A percentile compares a stretch with the other conserved stretches of the same genome.
These are phyloP conservation scores for Rafetus swinhoei DNA, from an alignment of 2,113 vertebrate species.

Conservation along the genomic window DNA sequence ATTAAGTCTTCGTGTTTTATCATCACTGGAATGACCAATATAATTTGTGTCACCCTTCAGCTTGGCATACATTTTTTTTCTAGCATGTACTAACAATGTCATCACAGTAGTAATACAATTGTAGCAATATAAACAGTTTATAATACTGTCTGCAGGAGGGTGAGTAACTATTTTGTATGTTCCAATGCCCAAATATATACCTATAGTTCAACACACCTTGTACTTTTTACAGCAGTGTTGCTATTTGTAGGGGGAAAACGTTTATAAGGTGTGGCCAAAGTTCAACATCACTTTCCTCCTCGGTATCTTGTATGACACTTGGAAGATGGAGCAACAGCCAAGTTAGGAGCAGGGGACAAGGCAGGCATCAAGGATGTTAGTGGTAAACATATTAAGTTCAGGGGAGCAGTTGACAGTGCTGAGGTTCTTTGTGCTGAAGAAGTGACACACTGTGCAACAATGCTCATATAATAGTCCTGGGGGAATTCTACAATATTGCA, in stretches of 20 bases:
- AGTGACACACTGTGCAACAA: background rate
- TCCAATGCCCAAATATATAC: background rate
- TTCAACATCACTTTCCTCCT: background rate
- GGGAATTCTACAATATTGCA: too few species aligned
- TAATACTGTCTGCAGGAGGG: background rate
- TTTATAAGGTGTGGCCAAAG: background rate
- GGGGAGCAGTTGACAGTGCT: background rate
- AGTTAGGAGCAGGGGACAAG: background rate
- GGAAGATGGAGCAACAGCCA: background rate
- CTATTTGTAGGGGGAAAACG: background rate
- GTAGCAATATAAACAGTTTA: background rate
- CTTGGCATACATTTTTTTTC: background rate
- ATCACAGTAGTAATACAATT: background rate
- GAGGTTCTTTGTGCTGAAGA: background rate
- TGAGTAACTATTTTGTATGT: background rate
- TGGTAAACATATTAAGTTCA: background rate
- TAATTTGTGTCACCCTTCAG: background rate
- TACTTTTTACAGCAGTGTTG: background rate
- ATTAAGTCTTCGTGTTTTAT: rapidly evolving
- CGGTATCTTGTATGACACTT: background rate
- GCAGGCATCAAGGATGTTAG: background rate
- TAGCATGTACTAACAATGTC: background rate
- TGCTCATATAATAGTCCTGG: background rate
- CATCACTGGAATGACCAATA: background rate
- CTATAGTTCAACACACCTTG: background rate